Base-by-base conservation (phyloP, 1,140 invertebrate species). In the Drosophila pseudoananassae region DNA sequence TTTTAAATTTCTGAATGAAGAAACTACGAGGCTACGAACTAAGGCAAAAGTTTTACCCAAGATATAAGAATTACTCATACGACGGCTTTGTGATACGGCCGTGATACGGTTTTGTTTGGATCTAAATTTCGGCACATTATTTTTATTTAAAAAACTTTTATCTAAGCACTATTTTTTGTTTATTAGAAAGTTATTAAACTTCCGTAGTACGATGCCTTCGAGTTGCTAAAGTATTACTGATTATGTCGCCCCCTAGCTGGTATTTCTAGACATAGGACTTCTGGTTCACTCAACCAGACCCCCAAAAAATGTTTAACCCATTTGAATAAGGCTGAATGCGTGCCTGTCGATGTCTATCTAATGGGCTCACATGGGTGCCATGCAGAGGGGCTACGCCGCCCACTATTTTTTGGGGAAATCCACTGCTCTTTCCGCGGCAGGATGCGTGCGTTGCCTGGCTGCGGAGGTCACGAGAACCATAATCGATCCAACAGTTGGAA, bases 381-480 rank as follows among this genome's bases (percentile, higher is more conserved):
- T n/a, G 50, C 25, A 33, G 15, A 17, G 27, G 27, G 23, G 60
- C 33, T 17, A 17, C 45, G 9, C 36, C 38, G 12, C 47, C 55
- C 38, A 15, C 31, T 20, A 4, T 25, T 25, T 15, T 31, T 50
- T 38, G 14, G 52, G 61, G 23, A 43, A 50, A 31, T 51, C 63
- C 59, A 25, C n/a, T 47, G 31, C 40, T 15, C 61, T 46, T 49
- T 36, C 23, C 31, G 64, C 60, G 47, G 63, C 23, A 36, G 45
- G 27, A 70, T 88, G 83, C 83, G 83, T 88, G 68, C 72, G 83
- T 88, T 88, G 83, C 83, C 76, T 72, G 76, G 83, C 56, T 59
- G 80, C 69, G 77, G 52, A 61, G 50, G 51, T 61, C 66, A 50
- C 68, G 47, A 56, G 57, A 73, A 46, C 38, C 45, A 45, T 7